Evolutionary conservation across 2,797 vertebrate genomes (phyloP), one percentile per base, ranked within the genome.

Genomic region (Arvicola amphibius): DNA sequence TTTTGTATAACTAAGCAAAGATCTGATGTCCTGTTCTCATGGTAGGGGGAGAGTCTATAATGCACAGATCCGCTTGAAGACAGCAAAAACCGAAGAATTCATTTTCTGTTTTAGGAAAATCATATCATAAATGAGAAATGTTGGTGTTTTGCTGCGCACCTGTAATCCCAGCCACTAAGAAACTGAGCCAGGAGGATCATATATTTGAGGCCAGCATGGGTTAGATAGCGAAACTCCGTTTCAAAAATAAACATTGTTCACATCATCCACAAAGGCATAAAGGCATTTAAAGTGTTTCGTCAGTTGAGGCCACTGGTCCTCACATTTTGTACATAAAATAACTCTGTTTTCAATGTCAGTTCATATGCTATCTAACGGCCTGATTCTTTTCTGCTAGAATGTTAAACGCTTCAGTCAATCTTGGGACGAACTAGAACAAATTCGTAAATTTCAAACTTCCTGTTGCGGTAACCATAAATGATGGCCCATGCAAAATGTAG

Each of bases 1-100:
- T 71, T 94, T 90, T n/a, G 87, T 84, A 92, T 88, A 93, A 87
- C n/a, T 80, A 10, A 96, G 71, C 19, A 78, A 5, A 85, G 23
- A 43, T 92, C 40, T 80, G 43, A 16, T 51, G 6, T 34, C 37
- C 51, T 27, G 67, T 48, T 74, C 46, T 69, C 73, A 92, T 29
- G 89, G 51, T 67, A 23, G 23, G 21, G 32, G 14, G 17, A 32
- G n/a, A 4, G 16, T 59, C 51, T 53, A 34, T 32, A 67, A 90
- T 76, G n/a, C 11, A 84, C 2, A 87, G 12, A 93, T 61, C 7
- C 6, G 43, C 34, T 91, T 92, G 23, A 27, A 84, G 40, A 23
- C 14, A 61, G 29, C 19, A 80, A 81, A 85, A 93, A 67, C 40
- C 32, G 94, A 11, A 95, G 17, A 61, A 61, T 32, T 93, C 74